Base-by-base conservation (phyloP, 2,797 vertebrate species). In the Hypotaenidia philippensis region DNA sequence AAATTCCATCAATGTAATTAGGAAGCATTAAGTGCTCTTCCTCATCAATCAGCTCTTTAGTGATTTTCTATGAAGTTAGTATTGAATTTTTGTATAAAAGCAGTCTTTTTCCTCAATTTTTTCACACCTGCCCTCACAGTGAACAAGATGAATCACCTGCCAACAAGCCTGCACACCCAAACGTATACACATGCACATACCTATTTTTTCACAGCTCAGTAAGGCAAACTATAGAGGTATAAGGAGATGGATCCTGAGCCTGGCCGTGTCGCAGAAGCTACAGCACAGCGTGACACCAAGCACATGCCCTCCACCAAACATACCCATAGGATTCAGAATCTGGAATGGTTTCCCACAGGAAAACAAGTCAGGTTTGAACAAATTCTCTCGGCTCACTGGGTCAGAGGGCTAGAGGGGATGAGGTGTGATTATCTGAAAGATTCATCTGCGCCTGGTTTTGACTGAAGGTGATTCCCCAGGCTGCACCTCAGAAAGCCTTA, bases 1-100 rank as follows among this genome's bases (percentile, higher is more conserved):
- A 93, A 93, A 83, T 82, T 81, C 78, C 55, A 77, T 88, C 84
- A 91, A 91, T 77, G 87, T 93, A 89, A 95, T 97, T 94, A 93
- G 92, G 56, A 95, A 87, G 31, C 50, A 87, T 65, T 70, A 74
- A 86, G 75, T 60, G 45, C 75, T 83, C 60, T 85, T 82, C 84
- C 63, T 91, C 75, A 78, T 94, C 93, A 93, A 95, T 96, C 92
- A 95, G 32, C 34, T 93, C 66, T 74, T 92, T 29, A 90, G 59
- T 82, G 78, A 96, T 96, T 94, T 94, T 79, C 84, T 79, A 71
- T 89, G 32, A 86, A 91, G 83, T 68, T 55, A 78, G 61, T 66
- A 93, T 89, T 77, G 83, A 83, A 69, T 95, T 95, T 86, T 86
- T 71, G 20, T 63, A 87, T 79, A 90, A 90, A 92, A 90, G 41